phyloP scores from a whole-genome alignment of 2,797 vertebrate genomes.

The Synanceia verrucosa region DNA sequence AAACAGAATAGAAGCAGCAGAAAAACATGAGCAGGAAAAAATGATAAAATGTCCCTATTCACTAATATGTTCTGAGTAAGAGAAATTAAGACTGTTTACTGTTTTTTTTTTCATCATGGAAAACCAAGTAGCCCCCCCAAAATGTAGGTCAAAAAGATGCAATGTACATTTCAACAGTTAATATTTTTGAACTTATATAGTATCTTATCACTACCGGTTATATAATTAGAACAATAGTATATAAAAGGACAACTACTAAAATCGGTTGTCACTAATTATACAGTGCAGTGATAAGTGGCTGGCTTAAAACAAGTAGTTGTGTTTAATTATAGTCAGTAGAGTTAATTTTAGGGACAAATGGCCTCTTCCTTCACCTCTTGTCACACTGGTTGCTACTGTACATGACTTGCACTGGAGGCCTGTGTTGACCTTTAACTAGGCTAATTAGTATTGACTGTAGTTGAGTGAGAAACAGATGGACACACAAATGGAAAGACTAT shows the following conservation, averaged over 20 bases:
- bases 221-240: background rate
- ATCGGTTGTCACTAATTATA: background rate
- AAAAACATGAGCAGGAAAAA: background rate
- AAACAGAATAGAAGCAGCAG: background rate
- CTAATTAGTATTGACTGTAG: slow-evolving; percentile 84
- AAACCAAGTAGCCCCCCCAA: background rate
- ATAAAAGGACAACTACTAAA: background rate
- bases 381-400: slow-evolving; percentile 56
- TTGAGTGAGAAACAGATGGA: slow-evolving; percentile 48
- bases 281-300: background rate
- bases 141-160: background rate
- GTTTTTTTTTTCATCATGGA: background rate
- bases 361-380: slow-evolving; percentile 25
- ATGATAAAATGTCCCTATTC: background rate
- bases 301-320: background rate
- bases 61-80: background rate
- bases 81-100: background rate
- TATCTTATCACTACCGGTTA: background rate
- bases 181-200: background rate
- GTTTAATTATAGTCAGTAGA: background rate
- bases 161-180: background rate
- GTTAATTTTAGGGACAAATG: slow-evolving; percentile 7
- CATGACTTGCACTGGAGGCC: slow-evolving; percentile 57
- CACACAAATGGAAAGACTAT: slow-evolving; percentile 20
- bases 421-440: slow-evolving; percentile 76